These are phyloP conservation scores for Nowickia ferox DNA, from an alignment of 2,888 invertebrate species.

Conservation along the genomic window DNA sequence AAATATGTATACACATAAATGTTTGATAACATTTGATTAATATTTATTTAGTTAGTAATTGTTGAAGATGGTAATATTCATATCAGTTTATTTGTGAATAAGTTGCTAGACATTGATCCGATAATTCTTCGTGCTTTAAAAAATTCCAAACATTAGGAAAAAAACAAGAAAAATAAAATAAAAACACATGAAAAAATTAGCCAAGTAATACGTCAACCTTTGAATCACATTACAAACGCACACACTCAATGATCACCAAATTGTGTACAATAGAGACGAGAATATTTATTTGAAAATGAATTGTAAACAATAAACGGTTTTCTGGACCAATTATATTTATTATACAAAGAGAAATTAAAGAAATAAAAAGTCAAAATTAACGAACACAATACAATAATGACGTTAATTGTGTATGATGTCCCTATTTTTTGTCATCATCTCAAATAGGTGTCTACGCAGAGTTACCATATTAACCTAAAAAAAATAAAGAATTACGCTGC, in stretches of 20 bases:
- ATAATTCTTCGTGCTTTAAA: conserved; percentile 11
- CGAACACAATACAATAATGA: conserved; percentile 2
- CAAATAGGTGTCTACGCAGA: conserved; percentile 17
- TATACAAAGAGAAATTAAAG: conserved; percentile 29
- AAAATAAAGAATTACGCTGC: conserved; percentile 24
- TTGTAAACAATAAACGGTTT: conserved; percentile 42
- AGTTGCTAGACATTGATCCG: conserved; percentile 10
- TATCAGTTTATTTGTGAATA: conserved; percentile 13
- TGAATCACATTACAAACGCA: conserved; percentile 30
- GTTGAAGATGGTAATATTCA: background rate
- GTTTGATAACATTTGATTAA: background rate
- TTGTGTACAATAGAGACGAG: conserved; percentile 27
- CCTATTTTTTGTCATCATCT: conserved; percentile 25
- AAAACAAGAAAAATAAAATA: conserved; percentile 22
- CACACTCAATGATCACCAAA: background rate
- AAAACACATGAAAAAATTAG: conserved; percentile 19
- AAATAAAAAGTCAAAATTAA: conserved; percentile 17
- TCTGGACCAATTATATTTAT: conserved; percentile 22
- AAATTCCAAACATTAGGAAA: conserved; percentile 16
- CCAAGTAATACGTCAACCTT: conserved; percentile 54
- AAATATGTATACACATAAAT: background rate
- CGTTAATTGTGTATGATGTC: conserved; percentile 15
- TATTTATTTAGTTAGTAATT: background rate
- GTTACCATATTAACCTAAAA: conserved; percentile 21
- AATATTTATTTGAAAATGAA: conserved; percentile 40